Evolutionary conservation across 2,797 vertebrate genomes (phyloP).

Genomic region (Phataginus tricuspis): DNA sequence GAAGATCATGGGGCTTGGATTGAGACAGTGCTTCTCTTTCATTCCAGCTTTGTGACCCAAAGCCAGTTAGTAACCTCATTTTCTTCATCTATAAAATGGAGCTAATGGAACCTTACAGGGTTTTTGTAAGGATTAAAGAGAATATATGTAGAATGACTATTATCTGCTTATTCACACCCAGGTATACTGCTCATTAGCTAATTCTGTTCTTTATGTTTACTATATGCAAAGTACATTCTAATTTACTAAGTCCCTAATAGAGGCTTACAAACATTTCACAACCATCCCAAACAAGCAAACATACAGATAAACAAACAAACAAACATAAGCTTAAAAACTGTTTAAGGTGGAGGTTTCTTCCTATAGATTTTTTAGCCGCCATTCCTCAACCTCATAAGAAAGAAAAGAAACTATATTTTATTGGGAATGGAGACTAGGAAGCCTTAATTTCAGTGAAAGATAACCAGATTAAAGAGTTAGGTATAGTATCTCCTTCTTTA

Average conservation of each 20-base stretch:
- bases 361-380: background rate
- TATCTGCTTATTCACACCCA: slow-evolving; percentile 37
- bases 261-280: slow-evolving; percentile 23
- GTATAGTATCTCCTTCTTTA: background rate
- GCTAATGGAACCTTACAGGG: background rate
- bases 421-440: background rate
- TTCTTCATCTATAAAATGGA: slow-evolving; percentile 45
- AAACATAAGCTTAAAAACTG: background rate
- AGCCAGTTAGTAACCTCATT: background rate
- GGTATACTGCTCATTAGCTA: slow-evolving; percentile 24
- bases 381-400: background rate
- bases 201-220: slow-evolving; percentile 5
- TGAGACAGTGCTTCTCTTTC: slow-evolving; percentile 36
- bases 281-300: slow-evolving; percentile 40
- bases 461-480: background rate
- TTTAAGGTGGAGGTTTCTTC: background rate
- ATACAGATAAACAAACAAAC: background rate
- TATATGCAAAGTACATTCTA: slow-evolving; percentile 4
- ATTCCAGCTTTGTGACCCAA: background rate
- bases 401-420: background rate
- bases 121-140: slow-evolving; percentile 48
- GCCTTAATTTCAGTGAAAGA: background rate
- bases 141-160: slow-evolving; percentile 29
- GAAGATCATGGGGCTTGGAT: background rate
- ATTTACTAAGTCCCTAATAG: background rate